Percentiles rank a stretch among this genome's conserved stretches.
phyloP scores from a whole-genome alignment of 1,140 invertebrate species.

The Trichogramma pretiosum region DNA sequence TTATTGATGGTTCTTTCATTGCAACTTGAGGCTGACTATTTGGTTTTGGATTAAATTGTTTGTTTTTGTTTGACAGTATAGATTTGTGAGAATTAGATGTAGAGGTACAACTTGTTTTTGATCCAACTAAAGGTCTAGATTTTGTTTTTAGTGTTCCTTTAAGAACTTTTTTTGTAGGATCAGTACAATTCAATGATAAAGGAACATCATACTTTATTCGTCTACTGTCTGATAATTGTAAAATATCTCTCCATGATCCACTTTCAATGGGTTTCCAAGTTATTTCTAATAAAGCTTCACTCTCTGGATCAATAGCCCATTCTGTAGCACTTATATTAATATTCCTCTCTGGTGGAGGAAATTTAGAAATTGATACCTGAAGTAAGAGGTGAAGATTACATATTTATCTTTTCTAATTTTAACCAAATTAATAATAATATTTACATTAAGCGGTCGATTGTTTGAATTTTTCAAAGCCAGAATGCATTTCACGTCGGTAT shows the following conservation, averaged over 20 bases:
- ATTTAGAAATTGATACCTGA: constrained; percentile 54
- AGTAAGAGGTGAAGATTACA: constrained; percentile 5
- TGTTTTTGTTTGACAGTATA: constrained; percentile 3
- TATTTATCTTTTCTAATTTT: not conserved
- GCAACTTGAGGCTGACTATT: not conserved
- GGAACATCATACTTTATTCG: constrained; percentile 58
- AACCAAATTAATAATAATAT: not conserved
- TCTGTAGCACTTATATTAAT: constrained; percentile 47
- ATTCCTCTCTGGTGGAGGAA: constrained; percentile 48
- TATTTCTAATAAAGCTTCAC: constrained; percentile 46
- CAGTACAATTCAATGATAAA: constrained; percentile 38
- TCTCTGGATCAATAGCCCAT: constrained; percentile 40
- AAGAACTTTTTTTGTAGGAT: constrained; percentile 27
- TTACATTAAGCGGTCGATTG: constrained; percentile 28
- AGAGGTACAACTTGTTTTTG: constrained; percentile 22
- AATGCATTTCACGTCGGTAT: constrained; percentile 19
- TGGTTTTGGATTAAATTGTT: not conserved
- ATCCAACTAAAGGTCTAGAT: constrained; percentile 28
- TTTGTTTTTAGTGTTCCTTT: constrained; percentile 19
- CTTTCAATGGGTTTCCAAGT: constrained; percentile 52
- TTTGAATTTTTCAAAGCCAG: constrained; percentile 29
- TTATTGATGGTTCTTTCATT: constrained; percentile 19
- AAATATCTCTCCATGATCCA: constrained; percentile 51
- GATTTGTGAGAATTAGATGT: constrained; percentile 9
- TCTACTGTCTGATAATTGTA: constrained; percentile 54